Base-by-base conservation (phyloP, 2,797 vertebrate genomes). In the Halcyon leucocephala region DNA sequence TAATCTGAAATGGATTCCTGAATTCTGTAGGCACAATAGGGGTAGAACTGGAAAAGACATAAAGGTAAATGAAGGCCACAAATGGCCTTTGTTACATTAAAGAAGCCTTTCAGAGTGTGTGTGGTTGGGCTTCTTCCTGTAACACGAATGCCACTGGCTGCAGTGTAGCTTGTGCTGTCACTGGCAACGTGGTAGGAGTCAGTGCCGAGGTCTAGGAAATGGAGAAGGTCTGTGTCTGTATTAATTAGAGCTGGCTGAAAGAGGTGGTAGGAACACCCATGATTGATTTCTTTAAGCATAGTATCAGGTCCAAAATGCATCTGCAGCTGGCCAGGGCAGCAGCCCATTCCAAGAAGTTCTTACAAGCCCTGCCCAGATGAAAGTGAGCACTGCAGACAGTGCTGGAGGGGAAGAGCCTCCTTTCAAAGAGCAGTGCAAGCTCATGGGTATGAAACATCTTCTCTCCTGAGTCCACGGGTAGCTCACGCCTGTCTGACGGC, bases 11-110 rank as follows among this genome's bases (percentile, higher is more conserved):
- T 20, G 71, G 86, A 66, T 89, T 83, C 93, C 69, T 72, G 91
- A 81, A 90, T 95, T 87, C 83, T 52, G 26, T 9, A 51, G 17
- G 6, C 90, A 95, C 91, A 94, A 89, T 65, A 62, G 58, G 58
- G n/a, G 33, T 77, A 69, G 77, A 85, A 70, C 64, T 74, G 69
- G 95, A 89, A 87, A 86, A 87, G 91, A 65, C 60, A 82, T 24
- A 31, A 65, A 73, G 85, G 86, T 83, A 95, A 93, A 89, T 64
- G 94, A 61, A 86, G 81, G 66, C 73, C 86, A 82, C 44, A 77
- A 93, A 86, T 80, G 93, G 88, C 66, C 84, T 66, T 82, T 11
- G 5, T 89, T 95, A 33, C 0, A 0, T 44, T 82, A 46, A 73
- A 71, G 52, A 89, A 86, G 41, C 55, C 83, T 88, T 82, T 79